Percentiles rank a stretch among this genome's conserved stretches.
phyloP scores from a whole-genome alignment of 2,888 invertebrate genomes.

The Drosophila stalkeri region DNA sequence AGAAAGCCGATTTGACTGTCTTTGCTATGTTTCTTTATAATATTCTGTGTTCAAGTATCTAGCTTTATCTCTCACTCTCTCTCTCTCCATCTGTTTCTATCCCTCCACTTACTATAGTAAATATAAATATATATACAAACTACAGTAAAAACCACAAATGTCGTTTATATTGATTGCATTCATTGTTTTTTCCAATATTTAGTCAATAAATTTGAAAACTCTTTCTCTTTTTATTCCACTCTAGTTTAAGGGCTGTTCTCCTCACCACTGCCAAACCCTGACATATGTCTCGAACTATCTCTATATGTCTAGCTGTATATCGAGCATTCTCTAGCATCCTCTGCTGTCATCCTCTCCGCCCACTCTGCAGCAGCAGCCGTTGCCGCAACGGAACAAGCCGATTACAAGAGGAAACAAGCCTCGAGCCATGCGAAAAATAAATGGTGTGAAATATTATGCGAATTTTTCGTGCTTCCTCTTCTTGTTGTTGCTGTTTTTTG shows the following conservation, averaged over 20 bases:
- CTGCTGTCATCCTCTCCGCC: background rate
- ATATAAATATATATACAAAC: background rate
- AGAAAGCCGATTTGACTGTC: background rate
- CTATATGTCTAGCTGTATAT: conserved; percentile 22
- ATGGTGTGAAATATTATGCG: conserved; percentile 82
- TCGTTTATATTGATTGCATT: background rate
- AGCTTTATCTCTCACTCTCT: too few species aligned
- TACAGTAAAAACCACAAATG: conserved; percentile 2
- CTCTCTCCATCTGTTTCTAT: background rate
- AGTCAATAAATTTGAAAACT: conserved; percentile 36
- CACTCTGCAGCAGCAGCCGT: conserved; percentile 44
- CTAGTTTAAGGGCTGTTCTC: conserved; percentile 28
- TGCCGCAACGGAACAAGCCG: conserved; percentile 60
- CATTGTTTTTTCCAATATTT: conserved; percentile 17
- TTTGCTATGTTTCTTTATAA: background rate
- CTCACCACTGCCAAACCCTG: conserved; percentile 11
- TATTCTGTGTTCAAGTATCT: too few species aligned
- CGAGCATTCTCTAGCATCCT: conserved; percentile 1
- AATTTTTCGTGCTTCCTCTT: conserved; percentile 45
- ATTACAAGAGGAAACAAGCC: conserved; percentile 54
- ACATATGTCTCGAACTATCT: conserved; percentile 54
- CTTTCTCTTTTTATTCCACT: background rate
- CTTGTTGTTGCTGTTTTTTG: background rate
- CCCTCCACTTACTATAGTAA: background rate
- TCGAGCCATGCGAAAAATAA: conserved; percentile 50